Evolutionary conservation across 2,888 invertebrate genomes (phyloP), one percentile per base, ranked within the genome.

Genomic region (Chirona hameri): DNA sequence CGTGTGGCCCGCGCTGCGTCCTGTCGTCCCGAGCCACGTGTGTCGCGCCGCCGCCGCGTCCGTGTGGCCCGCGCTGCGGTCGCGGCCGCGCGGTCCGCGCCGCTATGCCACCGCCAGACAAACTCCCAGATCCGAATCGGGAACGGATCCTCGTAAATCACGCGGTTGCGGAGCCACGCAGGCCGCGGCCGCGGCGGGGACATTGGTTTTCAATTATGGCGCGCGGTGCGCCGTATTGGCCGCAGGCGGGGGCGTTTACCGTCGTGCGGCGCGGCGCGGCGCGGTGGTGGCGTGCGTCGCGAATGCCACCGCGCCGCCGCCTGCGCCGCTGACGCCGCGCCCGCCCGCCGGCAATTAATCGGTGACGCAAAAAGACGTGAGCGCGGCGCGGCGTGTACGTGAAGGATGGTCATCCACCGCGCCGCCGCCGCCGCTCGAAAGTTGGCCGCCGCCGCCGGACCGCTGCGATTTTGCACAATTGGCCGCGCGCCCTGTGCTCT

Each of bases 301-400:
- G 60, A 60, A 60, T 60, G n/a, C 60, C 60, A 15, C 60, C 60
- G n/a, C 69, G 69, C 27, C 4, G 27, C 27, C 69, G 12, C 69
- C 69, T 29, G 29, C 39, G 72, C 72, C 18, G 12, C 18, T 18
- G 39, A 39, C 31, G 72, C 24, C 76, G 76, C 76, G 15, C 39
- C 39, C 39, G 46, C 76, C 46, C 27, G 76, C 27, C 27, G 72
- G 72, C 72, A 72, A 72, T 72, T 72, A 72, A 72, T 72, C 72
- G 31, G 46, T 76, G 76, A 76, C 76, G 76, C 76, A 76, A 76
- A 76, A 76, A 76, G 76, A 39, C 76, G 76, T 46, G 76, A 65
- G 65, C 65, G 65, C 65, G 65, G n/a, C 27, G 27, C 24, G 46
- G 39, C 46, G 5, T 9, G 76, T 46, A 76, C 76, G 76, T 76